Evolutionary conservation across 2,797 vertebrate genomes (phyloP).

Genomic region (Hybognathus amarus): DNA sequence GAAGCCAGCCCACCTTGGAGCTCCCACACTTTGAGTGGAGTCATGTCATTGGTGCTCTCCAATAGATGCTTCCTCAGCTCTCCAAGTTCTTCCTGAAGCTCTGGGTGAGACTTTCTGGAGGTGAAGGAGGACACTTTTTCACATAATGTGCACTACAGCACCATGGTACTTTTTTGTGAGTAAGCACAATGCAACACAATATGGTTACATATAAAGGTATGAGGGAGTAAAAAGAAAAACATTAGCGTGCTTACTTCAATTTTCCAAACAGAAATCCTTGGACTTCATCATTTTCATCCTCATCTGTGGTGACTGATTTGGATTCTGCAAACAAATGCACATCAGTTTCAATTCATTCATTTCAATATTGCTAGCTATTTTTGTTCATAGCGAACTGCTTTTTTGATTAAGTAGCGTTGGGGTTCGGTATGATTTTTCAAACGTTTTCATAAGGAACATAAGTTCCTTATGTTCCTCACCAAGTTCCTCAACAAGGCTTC

Average conservation of each 20-base stretch:
- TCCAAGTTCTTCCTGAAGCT: constrained; percentile 83
- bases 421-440: background rate
- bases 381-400: background rate
- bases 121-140: background rate
- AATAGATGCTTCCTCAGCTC: constrained; percentile 90
- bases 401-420: background rate
- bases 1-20: constrained; percentile 85
- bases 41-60: constrained; percentile 88
- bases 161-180: background rate
- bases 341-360: background rate
- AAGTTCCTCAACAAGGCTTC: background rate
- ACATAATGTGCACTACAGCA: constrained; percentile 2
- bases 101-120: constrained; percentile 85
- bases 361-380: background rate
- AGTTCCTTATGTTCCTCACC: background rate
- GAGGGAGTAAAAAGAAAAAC: background rate
- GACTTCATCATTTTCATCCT: constrained; percentile 82
- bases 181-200: background rate
- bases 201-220: background rate
- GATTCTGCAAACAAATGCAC: constrained; percentile 71
- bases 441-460: background rate
- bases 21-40: constrained; percentile 96
- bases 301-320: constrained; percentile 73
- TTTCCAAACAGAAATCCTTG: constrained; percentile 93
- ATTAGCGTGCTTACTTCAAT: constrained; percentile 84